These are phyloP conservation scores for Dioctria linearis DNA, from an alignment of 2,888 invertebrate species.

Conservation along the genomic window DNA sequence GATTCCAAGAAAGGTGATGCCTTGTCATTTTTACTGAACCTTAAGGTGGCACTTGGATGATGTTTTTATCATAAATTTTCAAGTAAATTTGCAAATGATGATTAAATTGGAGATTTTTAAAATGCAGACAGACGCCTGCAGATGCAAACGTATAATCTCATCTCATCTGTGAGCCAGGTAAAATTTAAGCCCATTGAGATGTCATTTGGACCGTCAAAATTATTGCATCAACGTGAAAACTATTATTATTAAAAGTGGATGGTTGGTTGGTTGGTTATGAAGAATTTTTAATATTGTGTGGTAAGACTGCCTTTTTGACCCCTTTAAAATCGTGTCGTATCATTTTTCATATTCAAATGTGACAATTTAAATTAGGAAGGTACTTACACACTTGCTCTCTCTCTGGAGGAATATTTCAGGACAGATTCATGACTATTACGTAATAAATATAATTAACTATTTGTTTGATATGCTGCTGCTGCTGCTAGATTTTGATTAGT, in stretches of 20 bases:
- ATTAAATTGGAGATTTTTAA: neutral
- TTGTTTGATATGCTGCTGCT: too few species aligned
- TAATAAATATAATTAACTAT: too few species aligned
- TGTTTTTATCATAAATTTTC: slow-evolving; percentile 50
- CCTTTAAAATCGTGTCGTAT: too few species aligned
- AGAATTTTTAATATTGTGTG: too few species aligned
- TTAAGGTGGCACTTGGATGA: slow-evolving; percentile 42
- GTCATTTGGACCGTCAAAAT: neutral
- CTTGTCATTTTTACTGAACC: slow-evolving; percentile 41
- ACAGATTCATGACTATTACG: too few species aligned
- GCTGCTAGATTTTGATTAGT: too few species aligned
- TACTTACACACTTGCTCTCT: too few species aligned
- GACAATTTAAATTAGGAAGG: too few species aligned
- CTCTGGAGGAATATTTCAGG: too few species aligned
- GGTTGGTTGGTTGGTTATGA: too few species aligned
- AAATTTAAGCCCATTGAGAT: neutral
- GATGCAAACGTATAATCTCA: neutral
- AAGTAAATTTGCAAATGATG: slow-evolving; percentile 9
- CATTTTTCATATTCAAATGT: too few species aligned
- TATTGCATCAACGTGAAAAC: neutral
- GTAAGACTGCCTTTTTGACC: too few species aligned
- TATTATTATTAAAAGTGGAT: slow-evolving; percentile 2
- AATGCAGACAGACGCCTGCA: neutral
- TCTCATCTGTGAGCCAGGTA: neutral
- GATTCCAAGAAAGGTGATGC: slow-evolving; percentile 40